A percentile compares a stretch with the other conserved stretches of the same genome.
These are phyloP conservation scores for Xylophagus ater DNA, from an alignment of 2,888 invertebrate genomes.

Conservation along the genomic window DNA sequence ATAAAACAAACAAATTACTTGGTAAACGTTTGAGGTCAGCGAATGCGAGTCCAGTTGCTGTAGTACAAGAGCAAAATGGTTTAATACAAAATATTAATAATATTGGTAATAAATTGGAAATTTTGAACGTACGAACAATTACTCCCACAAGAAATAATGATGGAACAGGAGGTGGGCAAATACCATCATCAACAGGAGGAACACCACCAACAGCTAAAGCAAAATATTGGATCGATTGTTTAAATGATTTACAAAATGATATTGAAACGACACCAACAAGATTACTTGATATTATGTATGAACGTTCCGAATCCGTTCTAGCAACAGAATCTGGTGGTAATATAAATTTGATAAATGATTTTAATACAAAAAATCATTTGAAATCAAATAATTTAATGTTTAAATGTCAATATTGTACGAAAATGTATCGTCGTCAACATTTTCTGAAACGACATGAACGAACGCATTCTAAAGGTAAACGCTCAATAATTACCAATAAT, in stretches of 20 bases:
- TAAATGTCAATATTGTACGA: conserved; percentile 12
- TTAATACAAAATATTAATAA: not conserved
- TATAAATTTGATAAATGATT: not conserved
- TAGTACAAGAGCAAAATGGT: not conserved
- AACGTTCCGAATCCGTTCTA: conserved; percentile 17
- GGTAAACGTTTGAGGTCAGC: no score
- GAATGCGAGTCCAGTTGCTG: not conserved
- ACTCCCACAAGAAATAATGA: conserved; percentile 6
- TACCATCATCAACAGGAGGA: no score
- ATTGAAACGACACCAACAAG: not conserved
- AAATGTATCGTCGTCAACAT: conserved; percentile 5
- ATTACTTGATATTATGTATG: conserved; percentile 16
- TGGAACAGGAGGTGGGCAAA: conserved; percentile 1
- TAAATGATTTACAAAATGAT: not conserved
- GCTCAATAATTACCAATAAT: not conserved
- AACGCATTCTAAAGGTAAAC: conserved; percentile 2
- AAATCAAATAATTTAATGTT: not conserved
- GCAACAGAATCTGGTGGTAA: conserved; percentile 19
- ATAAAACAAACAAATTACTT: not conserved
- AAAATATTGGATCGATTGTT: no score
- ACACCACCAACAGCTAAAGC: no score
- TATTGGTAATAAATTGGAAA: not conserved
- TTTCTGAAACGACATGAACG: conserved; percentile 13
- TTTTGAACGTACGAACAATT: not conserved
- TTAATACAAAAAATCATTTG: conserved; percentile 6